phyloP scores from a whole-genome alignment of 1,140 invertebrate genomes.

The Zaprionus nigranus region DNA sequence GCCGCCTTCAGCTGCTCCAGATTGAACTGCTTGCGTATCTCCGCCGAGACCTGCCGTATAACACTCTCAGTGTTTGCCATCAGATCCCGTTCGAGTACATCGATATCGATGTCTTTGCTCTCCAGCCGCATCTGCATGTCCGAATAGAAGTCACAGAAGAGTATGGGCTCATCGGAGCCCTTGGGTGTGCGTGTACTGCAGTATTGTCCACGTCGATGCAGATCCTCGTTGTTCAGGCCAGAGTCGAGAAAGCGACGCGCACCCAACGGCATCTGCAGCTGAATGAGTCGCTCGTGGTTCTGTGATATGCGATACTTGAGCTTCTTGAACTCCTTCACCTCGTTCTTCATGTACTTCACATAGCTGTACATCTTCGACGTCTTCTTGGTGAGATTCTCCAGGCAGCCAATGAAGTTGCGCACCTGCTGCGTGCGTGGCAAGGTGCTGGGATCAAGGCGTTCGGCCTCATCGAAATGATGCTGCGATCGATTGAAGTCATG shows the following conservation, averaged over 20 bases:
- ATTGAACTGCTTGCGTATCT: constrained; percentile 77
- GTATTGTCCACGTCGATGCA: constrained; percentile 78
- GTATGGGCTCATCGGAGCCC: constrained; percentile 77
- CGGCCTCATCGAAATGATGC: constrained; percentile 89
- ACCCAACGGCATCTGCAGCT: constrained; percentile 75
- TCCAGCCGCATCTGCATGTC: constrained; percentile 83
- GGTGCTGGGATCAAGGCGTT: constrained; percentile 87
- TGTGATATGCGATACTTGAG: constrained; percentile 74
- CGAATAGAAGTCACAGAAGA: constrained; percentile 84
- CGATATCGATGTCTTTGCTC: constrained; percentile 79
- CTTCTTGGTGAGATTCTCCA: constrained; percentile 79
- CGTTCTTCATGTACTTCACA: constrained; percentile 81
- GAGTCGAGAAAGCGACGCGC: constrained; percentile 55
- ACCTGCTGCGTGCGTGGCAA: constrained; percentile 70
- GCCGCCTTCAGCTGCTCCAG: constrained; percentile 73
- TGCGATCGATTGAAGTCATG: constrained; percentile 87
- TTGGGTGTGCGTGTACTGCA: constrained; percentile 74
- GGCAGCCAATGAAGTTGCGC: constrained; percentile 76
- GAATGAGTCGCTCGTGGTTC: constrained; percentile 74
- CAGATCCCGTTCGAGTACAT: constrained; percentile 73
- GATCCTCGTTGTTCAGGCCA: constrained; percentile 61
- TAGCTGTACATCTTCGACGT: constrained; percentile 79
- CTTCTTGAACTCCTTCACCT: constrained; percentile 78
- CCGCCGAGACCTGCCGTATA: constrained; percentile 71
- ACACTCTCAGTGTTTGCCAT: constrained; percentile 78